These are phyloP conservation scores for Euura lappo DNA, from an alignment of 1,140 invertebrate species.

Conservation along the genomic window DNA sequence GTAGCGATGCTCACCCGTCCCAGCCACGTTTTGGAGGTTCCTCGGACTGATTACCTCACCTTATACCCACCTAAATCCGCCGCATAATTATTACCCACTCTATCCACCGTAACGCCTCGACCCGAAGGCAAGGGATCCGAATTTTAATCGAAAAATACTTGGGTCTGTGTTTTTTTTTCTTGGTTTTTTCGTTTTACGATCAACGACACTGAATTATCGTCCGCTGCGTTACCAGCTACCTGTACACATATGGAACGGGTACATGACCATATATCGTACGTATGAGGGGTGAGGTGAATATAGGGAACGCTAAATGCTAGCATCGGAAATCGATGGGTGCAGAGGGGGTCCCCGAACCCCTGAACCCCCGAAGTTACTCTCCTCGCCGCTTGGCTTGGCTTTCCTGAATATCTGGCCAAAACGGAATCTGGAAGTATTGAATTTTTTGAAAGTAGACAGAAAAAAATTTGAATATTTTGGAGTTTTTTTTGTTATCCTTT, in stretches of 20 bases:
- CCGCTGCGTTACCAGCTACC: conserved; percentile 15
- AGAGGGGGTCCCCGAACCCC: neutral
- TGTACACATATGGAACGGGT: conserved; percentile 24
- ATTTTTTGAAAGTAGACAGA: neutral
- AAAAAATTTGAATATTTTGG: too few species aligned
- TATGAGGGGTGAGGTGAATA: conserved; percentile 42
- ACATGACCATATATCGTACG: conserved; percentile 42
- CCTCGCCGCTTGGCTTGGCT: neutral
- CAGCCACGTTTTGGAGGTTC: neutral
- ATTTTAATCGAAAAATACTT: too few species aligned
- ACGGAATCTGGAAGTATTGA: neutral
- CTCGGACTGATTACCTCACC: neutral
- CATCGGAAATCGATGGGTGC: conserved; percentile 57
- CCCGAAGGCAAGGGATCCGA: too few species aligned
- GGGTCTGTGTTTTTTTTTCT: too few species aligned
- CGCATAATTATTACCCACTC: neutral
- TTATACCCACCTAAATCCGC: too few species aligned
- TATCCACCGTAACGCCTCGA: too few species aligned
- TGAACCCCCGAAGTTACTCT: neutral
- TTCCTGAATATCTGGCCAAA: neutral
- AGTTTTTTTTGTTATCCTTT: too few species aligned
- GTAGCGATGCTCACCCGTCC: neutral
- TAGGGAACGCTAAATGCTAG: conserved; percentile 56
- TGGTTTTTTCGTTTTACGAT: too few species aligned
- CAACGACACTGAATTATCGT: conserved; percentile 10